A percentile compares a stretch with the other conserved stretches of the same genome.
phyloP scores from a whole-genome alignment of 2,888 invertebrate species.

The Bellardia bayeri region DNA sequence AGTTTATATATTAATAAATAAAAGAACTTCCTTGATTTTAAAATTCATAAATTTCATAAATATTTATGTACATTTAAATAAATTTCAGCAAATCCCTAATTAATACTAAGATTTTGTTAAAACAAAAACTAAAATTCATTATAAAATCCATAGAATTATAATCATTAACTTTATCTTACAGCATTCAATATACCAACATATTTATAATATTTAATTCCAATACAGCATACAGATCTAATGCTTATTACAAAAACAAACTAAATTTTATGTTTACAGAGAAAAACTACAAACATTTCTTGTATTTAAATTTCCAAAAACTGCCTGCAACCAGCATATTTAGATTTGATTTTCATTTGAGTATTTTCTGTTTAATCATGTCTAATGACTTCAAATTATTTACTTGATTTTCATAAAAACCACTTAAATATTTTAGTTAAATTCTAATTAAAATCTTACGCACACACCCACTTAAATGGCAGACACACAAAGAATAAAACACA shows the following conservation, averaged over 20 bases:
- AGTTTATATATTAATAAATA: too few relatives aligned
- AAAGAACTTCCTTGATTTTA: too few relatives aligned
- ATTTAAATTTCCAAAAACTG: background rate
- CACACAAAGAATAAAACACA: background rate
- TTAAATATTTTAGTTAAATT: conserved; percentile 28
- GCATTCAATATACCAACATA: background rate
- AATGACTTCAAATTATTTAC: conserved; percentile 15
- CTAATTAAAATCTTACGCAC: conserved; percentile 40
- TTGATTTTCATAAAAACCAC: conserved; percentile 15
- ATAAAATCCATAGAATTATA: background rate
- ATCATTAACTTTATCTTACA: background rate
- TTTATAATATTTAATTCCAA: background rate
- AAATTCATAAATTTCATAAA: too few relatives aligned
- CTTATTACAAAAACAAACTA: background rate
- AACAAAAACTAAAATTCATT: background rate
- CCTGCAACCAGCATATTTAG: background rate
- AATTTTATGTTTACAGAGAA: background rate
- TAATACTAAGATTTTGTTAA: background rate
- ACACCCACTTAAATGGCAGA: background rate
- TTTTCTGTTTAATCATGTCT: background rate
- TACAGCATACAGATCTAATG: background rate
- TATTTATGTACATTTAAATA: too few relatives aligned
- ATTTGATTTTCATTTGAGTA: background rate
- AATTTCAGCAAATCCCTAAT: too few relatives aligned
- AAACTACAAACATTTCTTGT: background rate